phyloP scores from a whole-genome alignment of 2,113 vertebrate genomes.

The Pygoscelis antarcticus region DNA sequence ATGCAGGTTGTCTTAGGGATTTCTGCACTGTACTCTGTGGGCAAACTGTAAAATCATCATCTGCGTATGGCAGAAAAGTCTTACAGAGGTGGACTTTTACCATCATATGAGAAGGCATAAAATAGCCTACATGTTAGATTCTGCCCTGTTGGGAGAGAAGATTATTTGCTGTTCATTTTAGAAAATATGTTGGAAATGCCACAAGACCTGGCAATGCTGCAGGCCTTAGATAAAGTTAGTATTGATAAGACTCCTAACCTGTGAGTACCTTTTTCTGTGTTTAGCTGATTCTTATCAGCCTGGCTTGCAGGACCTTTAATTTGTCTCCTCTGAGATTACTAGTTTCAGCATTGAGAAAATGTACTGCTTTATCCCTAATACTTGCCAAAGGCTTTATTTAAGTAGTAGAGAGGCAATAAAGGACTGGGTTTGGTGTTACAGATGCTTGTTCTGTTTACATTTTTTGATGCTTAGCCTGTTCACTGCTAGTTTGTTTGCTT shows the following conservation, averaged over 20 bases:
- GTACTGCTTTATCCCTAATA: background rate
- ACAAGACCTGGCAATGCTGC: background rate
- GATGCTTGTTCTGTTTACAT: background rate
- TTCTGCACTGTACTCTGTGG: background rate
- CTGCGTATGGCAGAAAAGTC: background rate
- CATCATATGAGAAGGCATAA: background rate
- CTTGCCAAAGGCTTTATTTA: constrained; percentile 26
- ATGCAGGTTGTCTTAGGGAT: background rate
- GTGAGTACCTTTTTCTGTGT: background rate
- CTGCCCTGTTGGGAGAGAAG: background rate
- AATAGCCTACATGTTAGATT: background rate
- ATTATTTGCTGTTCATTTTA: background rate
- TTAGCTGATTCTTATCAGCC: background rate
- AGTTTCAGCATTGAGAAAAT: background rate
- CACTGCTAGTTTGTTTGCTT: constrained; percentile 36
- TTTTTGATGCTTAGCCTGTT: constrained; percentile 4
- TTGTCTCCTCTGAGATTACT: constrained; percentile 7
- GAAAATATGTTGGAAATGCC: background rate
- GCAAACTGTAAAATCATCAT: background rate
- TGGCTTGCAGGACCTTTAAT: background rate
- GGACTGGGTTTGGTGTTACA: background rate
- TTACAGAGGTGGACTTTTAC: background rate
- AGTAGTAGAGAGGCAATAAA: constrained; percentile 10
- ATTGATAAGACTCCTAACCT: background rate
- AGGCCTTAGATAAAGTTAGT: background rate